phyloP scores from a whole-genome alignment of 1,140 invertebrate genomes.

The Bombus balteatus region DNA sequence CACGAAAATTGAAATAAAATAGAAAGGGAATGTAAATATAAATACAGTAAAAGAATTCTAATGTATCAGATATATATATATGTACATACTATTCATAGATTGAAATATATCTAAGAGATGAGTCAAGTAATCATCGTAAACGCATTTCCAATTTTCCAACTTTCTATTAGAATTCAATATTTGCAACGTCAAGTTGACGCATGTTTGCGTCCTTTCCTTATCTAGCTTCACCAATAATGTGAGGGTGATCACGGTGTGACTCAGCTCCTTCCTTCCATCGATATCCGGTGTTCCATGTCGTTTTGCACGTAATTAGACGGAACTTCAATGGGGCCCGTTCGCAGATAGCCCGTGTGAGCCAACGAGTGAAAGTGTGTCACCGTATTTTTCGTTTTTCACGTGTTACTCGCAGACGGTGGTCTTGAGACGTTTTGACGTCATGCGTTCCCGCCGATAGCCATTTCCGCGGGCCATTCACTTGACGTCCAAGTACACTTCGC shows the following conservation, averaged over 20 bases:
- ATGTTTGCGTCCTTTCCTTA: not conserved
- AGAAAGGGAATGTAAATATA: not conserved
- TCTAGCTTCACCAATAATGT: too few species aligned
- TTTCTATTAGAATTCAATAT: not conserved
- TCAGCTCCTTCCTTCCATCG: not conserved
- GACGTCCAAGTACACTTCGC: not conserved
- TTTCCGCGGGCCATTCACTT: slow-evolving; percentile 31
- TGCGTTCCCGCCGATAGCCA: slow-evolving; percentile 23
- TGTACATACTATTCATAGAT: not conserved
- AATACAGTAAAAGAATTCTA: not conserved
- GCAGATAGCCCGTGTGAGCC: slow-evolving; percentile 13
- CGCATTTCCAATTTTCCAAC: not conserved
- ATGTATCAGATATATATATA: not conserved
- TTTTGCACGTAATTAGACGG: slow-evolving; percentile 27
- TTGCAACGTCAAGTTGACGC: not conserved
- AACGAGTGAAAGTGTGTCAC: slow-evolving; percentile 68
- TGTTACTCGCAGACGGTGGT: slow-evolving; percentile 50
- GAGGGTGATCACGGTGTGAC: not conserved
- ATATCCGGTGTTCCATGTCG: not conserved
- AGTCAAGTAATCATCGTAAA: not conserved
- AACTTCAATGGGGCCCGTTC: slow-evolving; percentile 35
- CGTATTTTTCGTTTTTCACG: slow-evolving; percentile 61
- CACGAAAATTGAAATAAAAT: not conserved
- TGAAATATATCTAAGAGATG: not conserved
- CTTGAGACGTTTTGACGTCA: slow-evolving; percentile 67